Base-by-base conservation (phyloP, 1,140 invertebrate genomes). In the Dysdera silvatica region DNA sequence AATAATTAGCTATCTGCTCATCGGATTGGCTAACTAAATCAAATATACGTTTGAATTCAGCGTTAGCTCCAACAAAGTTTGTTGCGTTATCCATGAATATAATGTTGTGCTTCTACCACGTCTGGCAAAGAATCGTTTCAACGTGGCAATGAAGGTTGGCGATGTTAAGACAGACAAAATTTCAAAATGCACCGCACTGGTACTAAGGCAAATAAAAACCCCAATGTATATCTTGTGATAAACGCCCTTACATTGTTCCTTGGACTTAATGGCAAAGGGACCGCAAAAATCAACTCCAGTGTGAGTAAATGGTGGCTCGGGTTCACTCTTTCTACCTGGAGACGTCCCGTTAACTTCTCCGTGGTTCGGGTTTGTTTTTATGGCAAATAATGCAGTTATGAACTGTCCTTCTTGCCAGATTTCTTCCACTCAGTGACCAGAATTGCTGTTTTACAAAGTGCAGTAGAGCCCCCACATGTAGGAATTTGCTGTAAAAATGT, bases 1-100 rank as follows among this genome's bases (percentile, higher is more conserved):
- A n/a, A n/a, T n/a, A n/a, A n/a, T 20, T 47, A 31, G 52, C 26
- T 14, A 49, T n/a, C 16, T 0, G 4, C 4, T 43, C 55, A 31
- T 48, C 26, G 14, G 7, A 0, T 20, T 59, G 20, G 23, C 4
- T 28, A 31, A 24, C 26, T 2, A 45, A n/a, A 12, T 47, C 29
- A 16, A 16, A 45, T 7, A 52, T 32, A 18, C 32, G 31, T 28
- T 26, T 41, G 10, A 66, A 16, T 20, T 43, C 40, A 29, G 53
- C 26, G 33, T 47, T 66, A 14, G 49, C 31, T 2, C 60, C 33
- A 12, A 37, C 24, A 53, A 77, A 75, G 66, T 75, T 74, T 4
- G 70, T 74, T 0, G 69, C 74, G 47, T 76, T 75, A 47, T 75
- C 73, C 23, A n/a, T n/a, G 63, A 68, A 33, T 48, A 64, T 3